Evolutionary conservation across 2,888 invertebrate species (phyloP), one percentile per base, ranked within the genome.

Genomic region (Mimumesa dahlbomi): DNA sequence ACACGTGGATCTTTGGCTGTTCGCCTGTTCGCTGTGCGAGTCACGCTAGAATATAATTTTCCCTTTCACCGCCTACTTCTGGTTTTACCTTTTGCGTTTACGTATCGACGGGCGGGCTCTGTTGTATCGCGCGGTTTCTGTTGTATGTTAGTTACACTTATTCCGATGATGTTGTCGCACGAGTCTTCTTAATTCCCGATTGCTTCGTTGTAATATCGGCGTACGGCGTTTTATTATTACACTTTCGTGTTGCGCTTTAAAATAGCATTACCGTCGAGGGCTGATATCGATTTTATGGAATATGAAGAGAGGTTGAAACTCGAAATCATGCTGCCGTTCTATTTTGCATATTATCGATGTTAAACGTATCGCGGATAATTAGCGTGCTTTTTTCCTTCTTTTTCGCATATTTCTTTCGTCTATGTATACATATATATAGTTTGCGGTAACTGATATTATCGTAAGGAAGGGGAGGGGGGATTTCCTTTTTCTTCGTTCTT

Each of bases 11-110:
- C 68, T 67, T 34, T 57, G 38, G n/a, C n/a, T n/a, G n/a, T n/a
- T n/a, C n/a, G n/a, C n/a, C n/a, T 14, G 13, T 14, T 4, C 21
- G 29, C 29, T 22, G 36, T 14, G 38, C 38, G 13, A 67, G 40
- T 57, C 64, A 48, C 67, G 46, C 45, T 29, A 40, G 40, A 43
- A 31, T 46, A 72, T 54, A 52, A 58, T 71, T 69, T 71, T 71
- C 72, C 71, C 71, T 72, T 71, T 71, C 72, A 71, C 70, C 70
- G 70, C 70, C 56, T 48, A 69, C 70, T 56, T 45, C n/a, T n/a
- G n/a, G n/a, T n/a, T n/a, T n/a, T n/a, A n/a, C n/a, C n/a, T n/a
- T n/a, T n/a, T n/a, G n/a, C n/a, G n/a, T n/a, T n/a, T n/a, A n/a
- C n/a, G n/a, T n/a, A n/a, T n/a, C n/a, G n/a, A n/a, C n/a, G n/a